Base-by-base conservation (phyloP, 1,140 invertebrate genomes). In the Calycopis cecrops region DNA sequence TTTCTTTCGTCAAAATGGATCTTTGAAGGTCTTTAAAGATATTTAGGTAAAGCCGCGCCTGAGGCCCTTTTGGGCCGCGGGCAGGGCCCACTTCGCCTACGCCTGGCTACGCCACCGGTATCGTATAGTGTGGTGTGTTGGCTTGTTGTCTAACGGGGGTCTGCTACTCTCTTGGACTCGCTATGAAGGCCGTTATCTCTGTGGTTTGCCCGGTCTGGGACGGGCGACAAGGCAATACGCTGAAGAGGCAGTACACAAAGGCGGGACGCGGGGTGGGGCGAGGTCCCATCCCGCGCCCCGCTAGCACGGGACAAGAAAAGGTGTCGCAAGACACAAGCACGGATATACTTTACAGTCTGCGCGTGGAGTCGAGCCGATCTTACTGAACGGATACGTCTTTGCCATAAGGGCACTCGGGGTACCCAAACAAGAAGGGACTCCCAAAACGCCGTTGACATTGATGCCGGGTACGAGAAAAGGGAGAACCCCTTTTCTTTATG, bases 111-210 rank as follows among this genome's bases (percentile, higher is more conserved):
- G 73, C 65, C 64, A 65, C 57, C 73, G 63, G 75, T 70, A 76
- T 75, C 51, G 68, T 79, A 75, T 84, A 73, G 73, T 83, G 81
- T 84, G 76, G 77, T 86, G 79, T 85, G 78, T 85, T 69, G 74
- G 77, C 73, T 80, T 65, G 69, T 28, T 71, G 73, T 79, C 68
- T 78, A 85, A 85, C 85, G 84, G 80, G 82, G 83, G 79, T 88
- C 87, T 88, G 87, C 85, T 88, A 85, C 87, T 88, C 87, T 88
- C 87, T 88, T 79, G 76, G 87, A 88, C 87, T 82, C 87, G 87
- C 67, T 85, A 76, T 80, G 78, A 76, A 85, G 85, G 87, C 72
- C 87, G 85, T 88, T 88, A 70, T 85, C 77, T 76, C 84, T 88
- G 87, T 87, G 87, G 84, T 85, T 73, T 80, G 64, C 54, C 71